Evolutionary conservation across 2,888 invertebrate species (phyloP).

Genomic region (Cenopis cana): DNA sequence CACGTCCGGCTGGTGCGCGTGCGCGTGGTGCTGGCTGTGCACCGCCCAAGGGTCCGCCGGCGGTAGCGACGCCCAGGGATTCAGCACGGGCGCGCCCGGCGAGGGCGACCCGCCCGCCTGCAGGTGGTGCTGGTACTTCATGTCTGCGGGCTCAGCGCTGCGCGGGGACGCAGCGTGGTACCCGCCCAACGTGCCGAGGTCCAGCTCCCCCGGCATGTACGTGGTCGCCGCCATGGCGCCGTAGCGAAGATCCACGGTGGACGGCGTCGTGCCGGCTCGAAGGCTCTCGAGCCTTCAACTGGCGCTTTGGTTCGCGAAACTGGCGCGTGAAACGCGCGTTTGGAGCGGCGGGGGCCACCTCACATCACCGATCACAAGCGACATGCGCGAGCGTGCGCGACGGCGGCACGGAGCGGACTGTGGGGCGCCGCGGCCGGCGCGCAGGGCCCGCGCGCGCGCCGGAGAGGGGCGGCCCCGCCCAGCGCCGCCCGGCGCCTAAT

Average conservation of each 20-base stretch:
- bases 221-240: conserved; percentile 98
- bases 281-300: conserved; percentile 83
- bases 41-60: conserved; percentile 94
- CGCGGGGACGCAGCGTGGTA: conserved; percentile 94
- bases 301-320: conserved; percentile 78
- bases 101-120: conserved; percentile 89
- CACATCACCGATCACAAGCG: conserved; percentile 80
- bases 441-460: conserved; percentile 77
- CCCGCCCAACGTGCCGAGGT: conserved; percentile 92
- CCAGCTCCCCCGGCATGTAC: conserved; percentile 96
- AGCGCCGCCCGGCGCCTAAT: conserved; percentile 61
- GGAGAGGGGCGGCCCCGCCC: conserved; percentile 75
- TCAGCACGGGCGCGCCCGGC: conserved; percentile 84
- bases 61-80: conserved; percentile 94
- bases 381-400: conserved; percentile 87
- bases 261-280: conserved; percentile 87
- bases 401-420: conserved; percentile 83
- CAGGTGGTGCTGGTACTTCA: conserved; percentile 97
- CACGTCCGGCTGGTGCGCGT: conserved; percentile 91
- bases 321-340: conserved; percentile 79
- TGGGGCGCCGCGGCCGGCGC: conserved; percentile 68
- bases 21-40: conserved; percentile 90
- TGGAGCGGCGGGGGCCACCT: conserved; percentile 84
- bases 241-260: conserved; percentile 86
- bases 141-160: conserved; percentile 95